Evolutionary conservation across 2,888 invertebrate species (phyloP).

Genomic region (Oxytorus armatus): DNA sequence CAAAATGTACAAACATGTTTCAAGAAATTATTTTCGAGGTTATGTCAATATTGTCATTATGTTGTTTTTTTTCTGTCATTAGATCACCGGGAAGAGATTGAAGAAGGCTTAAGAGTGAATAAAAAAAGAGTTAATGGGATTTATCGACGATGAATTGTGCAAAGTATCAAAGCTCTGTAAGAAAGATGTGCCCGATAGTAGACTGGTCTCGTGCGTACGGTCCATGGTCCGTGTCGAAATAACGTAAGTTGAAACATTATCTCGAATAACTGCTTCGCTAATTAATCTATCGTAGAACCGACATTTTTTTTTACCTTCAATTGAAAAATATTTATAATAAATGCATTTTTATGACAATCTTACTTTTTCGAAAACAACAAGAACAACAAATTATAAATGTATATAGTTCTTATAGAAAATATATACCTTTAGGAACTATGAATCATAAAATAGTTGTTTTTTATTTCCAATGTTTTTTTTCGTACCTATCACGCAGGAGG

Average conservation of each 20-base stretch:
- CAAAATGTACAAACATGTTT: slow-evolving; percentile 4
- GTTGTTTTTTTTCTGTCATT: neutral
- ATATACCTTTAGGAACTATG: no score
- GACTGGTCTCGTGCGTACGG: slow-evolving; percentile 88
- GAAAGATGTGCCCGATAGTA: slow-evolving; percentile 87
- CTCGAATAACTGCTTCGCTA: slow-evolving; percentile 7
- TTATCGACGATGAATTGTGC: slow-evolving; percentile 88
- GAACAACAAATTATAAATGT: no score
- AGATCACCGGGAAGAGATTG: neutral
- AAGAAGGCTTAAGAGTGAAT: neutral
- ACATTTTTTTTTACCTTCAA: neutral
- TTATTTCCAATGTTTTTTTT: slow-evolving; percentile 30
- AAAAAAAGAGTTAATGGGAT: slow-evolving; percentile 85
- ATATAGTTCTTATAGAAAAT: no score
- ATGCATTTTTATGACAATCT: no score
- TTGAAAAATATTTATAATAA: no score
- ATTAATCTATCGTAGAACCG: neutral
- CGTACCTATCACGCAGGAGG: slow-evolving; percentile 83
- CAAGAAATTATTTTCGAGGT: slow-evolving; percentile 24
- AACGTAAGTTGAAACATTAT: slow-evolving; percentile 81
- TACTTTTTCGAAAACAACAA: no score
- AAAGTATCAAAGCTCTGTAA: slow-evolving; percentile 88
- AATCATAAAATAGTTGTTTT: neutral
- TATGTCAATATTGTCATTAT: slow-evolving; percentile 29
- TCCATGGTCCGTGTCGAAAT: slow-evolving; percentile 89